Percentiles rank a stretch among this genome's conserved stretches.
These are phyloP conservation scores for Pygathrix nemaeus DNA, from an alignment of 2,113 vertebrate genomes.

Conservation along the genomic window DNA sequence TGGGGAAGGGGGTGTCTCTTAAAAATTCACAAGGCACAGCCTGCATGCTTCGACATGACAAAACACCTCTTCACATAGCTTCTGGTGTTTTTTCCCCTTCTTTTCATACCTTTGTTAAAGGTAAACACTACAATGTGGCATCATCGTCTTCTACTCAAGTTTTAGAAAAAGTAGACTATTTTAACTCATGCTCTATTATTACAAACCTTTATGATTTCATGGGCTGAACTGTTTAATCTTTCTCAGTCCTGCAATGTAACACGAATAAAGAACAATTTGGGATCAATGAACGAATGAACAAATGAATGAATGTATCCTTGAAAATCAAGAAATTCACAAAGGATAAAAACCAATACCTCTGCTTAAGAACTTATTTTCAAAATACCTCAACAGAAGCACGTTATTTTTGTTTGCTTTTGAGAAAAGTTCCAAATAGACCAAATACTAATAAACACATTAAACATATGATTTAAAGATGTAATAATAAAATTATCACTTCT, in stretches of 20 bases:
- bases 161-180: not conserved
- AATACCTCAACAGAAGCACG: not conserved
- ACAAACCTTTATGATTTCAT: not conserved
- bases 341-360: not conserved
- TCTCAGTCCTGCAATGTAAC: not conserved
- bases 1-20: conserved; percentile 13
- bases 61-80: not conserved
- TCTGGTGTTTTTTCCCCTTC: not conserved
- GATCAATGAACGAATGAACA: not conserved
- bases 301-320: not conserved
- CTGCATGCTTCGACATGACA: not conserved
- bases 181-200: not conserved
- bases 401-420: conserved; percentile 3
- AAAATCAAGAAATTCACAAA: not conserved
- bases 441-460: not conserved
- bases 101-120: not conserved
- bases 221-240: not conserved
- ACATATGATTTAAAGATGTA: not conserved
- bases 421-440: not conserved
- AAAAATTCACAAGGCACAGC: not conserved
- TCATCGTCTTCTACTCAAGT: not conserved
- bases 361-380: not conserved
- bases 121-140: not conserved
- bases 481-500: not conserved
- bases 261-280: not conserved